Evolutionary conservation across 2,797 vertebrate genomes (phyloP).

Genomic region (Lindbergichthys nudifrons): DNA sequence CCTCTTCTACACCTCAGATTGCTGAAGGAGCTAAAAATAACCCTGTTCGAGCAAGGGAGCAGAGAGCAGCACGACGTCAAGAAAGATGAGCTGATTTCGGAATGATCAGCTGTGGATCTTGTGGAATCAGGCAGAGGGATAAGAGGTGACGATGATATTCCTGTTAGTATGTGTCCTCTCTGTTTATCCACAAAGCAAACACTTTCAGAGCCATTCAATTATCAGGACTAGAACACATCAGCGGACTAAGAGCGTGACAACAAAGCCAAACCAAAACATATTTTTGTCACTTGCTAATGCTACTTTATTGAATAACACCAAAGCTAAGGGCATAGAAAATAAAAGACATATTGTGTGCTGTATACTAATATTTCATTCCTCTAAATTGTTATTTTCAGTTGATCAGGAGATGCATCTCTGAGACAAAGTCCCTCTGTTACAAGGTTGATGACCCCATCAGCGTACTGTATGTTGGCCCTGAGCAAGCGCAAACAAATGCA

Average conservation of each 20-base stretch:
- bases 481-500: neutral
- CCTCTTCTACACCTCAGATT: slow-evolving; percentile 38
- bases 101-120: slow-evolving; percentile 24
- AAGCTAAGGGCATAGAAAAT: neutral
- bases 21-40: slow-evolving; percentile 43
- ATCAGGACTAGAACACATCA: slow-evolving; percentile 1
- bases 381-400: slow-evolving; percentile 4
- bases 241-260: neutral
- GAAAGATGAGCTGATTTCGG: slow-evolving; percentile 31
- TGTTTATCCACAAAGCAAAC: slow-evolving; percentile 14
- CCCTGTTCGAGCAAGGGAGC: slow-evolving; percentile 22
- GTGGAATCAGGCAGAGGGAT: slow-evolving; percentile 24
- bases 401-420: slow-evolving; percentile 9
- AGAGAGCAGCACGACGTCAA: slow-evolving; percentile 13
- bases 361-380: neutral
- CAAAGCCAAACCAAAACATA: neutral
- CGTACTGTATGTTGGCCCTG: neutral
- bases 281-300: neutral
- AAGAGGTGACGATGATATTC: slow-evolving; percentile 15
- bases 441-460: slow-evolving; percentile 2
- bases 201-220: slow-evolving; percentile 9
- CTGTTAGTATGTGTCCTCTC: slow-evolving; percentile 8
- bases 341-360: neutral
- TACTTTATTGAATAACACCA: neutral
- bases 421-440: slow-evolving; percentile 1